Conservation (phyloP, 2,888 invertebrate genomes). For the Tolmerus cingulatus region DNA sequence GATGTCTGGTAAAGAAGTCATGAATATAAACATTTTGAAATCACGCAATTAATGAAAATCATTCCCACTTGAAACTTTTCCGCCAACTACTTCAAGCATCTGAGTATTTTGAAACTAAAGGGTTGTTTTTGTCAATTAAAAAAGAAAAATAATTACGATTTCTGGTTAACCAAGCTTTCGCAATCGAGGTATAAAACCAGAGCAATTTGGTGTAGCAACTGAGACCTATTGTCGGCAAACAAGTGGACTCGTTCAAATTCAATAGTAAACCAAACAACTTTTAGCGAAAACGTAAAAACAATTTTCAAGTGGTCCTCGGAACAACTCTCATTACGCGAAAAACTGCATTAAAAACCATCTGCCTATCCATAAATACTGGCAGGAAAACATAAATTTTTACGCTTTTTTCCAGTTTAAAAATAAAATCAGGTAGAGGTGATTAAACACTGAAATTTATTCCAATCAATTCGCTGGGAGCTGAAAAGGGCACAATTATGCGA, state of each 20-base stretch:
- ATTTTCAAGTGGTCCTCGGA: background rate
- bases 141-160: background rate
- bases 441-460: background rate
- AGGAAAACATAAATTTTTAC: background rate
- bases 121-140: background rate
- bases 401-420: background rate
- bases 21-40: background rate
- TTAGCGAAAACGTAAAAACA: background rate
- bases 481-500: background rate
- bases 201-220: background rate
- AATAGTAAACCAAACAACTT: background rate
- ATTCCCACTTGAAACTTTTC: background rate
- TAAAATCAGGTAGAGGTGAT: background rate
- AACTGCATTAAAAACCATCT: background rate
- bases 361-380: background rate
- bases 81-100: background rate
- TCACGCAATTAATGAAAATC: background rate
- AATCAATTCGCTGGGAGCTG: background rate
- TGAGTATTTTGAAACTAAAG: background rate
- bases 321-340: background rate
- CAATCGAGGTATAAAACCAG: background rate
- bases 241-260: background rate
- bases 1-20: too few relatives aligned
- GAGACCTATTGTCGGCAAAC: background rate
- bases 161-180: background rate